Base-by-base conservation (phyloP, 2,888 invertebrate genomes). In the Poecilobothrus nobilitatus region DNA sequence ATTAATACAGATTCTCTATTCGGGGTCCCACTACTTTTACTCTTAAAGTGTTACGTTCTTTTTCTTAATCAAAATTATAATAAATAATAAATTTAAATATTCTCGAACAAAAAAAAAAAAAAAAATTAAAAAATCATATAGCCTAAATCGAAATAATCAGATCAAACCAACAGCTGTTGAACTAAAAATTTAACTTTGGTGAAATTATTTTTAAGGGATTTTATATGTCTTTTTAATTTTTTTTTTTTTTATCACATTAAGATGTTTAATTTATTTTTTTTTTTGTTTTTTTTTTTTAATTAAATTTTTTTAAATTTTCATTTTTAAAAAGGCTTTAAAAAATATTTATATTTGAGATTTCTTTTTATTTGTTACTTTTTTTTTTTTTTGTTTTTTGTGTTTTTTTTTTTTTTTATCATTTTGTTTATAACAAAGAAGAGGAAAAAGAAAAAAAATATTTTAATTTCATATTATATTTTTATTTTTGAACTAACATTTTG, bases 341-440 rank as follows among this genome's bases (percentile, higher is more conserved):
- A 53, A 53, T 53, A 53, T 53, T 53, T 53, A 12, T 53, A 18
- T 53, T 12, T 53, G n/a, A 12, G 6, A 15, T 18, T 12, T 18
- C 18, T 53, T 53, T 53, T 53, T 41, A 12, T 6, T 41, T 41
- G 1, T 37, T 37, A 37, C 6, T 44, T 44, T 44, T 44, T 44
- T 44, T 3, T 9, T 9, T 9, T 44, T 44, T 44, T 44, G 3
- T 9, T 44, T 9, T 44, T 44, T 44, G 15, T 15, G 6, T 53
- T 53, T 53, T 53, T 18, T 53, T 18, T 53, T 53, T 53, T 53
- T 53, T 37, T 37, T 37, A 37, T 10, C 15, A 18, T 12, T 53
- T 53, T 53, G 53, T 53, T 53, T 53, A 18, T 53, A 53, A 53
- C 53, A 53, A 53, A 53, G 53, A 53, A 53, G 53, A 53, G 53